These are phyloP conservation scores for Cynopterus brachyotis DNA, from an alignment of 2,113 vertebrate genomes.

Conservation along the genomic window DNA sequence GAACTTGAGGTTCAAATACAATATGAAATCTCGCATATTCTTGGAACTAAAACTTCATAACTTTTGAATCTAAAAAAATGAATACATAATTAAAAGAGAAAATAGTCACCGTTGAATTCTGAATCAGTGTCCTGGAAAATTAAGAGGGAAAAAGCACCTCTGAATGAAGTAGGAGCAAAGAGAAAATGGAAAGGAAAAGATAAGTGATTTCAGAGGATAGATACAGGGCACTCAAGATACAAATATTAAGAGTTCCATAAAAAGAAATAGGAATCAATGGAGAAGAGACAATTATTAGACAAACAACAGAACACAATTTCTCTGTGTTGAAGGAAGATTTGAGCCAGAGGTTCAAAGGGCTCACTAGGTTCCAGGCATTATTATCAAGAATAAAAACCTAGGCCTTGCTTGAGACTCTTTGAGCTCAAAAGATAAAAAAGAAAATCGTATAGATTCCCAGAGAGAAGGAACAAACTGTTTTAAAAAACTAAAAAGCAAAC, in stretches of 20 bases:
- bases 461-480: constrained; percentile 29
- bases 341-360: constrained; percentile 25
- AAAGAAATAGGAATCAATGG: not conserved
- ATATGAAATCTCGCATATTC: not conserved
- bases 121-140: constrained; percentile 20
- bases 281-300: not conserved
- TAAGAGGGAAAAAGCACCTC: not conserved
- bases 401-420: not conserved
- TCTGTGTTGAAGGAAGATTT: not conserved
- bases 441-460: not conserved
- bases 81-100: not conserved
- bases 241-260: not conserved
- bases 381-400: not conserved
- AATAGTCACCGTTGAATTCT: not conserved
- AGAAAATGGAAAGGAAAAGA: constrained; percentile 8
- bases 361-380: constrained; percentile 6
- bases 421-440: constrained; percentile 14
- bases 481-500: not conserved
- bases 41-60: constrained; percentile 12
- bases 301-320: constrained; percentile 1
- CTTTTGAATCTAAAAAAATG: not conserved
- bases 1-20: not conserved
- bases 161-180: not conserved
- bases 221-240: not conserved
- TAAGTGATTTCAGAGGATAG: not conserved